Percentiles rank a stretch among this genome's conserved stretches.
These are phyloP conservation scores for Porites lobata DNA, from an alignment of 92 coral and sea anemone genomes.

Conservation along the genomic window DNA sequence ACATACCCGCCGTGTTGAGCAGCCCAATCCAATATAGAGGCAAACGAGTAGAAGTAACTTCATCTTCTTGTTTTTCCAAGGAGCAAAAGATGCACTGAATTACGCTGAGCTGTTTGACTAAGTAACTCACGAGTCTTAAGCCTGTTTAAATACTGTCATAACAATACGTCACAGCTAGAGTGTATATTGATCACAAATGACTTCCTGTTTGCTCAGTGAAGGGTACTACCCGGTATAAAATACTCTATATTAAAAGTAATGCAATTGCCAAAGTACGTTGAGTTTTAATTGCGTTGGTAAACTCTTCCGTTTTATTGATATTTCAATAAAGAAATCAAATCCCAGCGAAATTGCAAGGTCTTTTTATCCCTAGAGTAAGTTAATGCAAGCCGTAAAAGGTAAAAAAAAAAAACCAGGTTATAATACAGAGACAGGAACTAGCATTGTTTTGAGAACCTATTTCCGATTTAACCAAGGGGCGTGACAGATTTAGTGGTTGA, in stretches of 20 bases:
- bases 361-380: no score
- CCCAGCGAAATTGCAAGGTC: background rate
- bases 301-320: background rate
- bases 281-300: background rate
- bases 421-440: background rate
- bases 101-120: background rate
- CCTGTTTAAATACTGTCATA: conserved; percentile 14
- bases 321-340: background rate
- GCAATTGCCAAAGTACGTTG: background rate
- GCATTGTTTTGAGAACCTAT: background rate
- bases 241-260: no score
- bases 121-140: background rate
- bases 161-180: conserved; percentile 18
- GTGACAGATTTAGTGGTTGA: background rate
- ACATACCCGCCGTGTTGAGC: background rate
- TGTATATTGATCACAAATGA: background rate
- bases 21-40: background rate
- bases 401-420: background rate
- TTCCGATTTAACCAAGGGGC: conserved; percentile 11
- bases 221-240: background rate
- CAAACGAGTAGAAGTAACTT: background rate
- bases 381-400: background rate
- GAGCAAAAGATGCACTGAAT: background rate
- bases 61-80: conserved; percentile 7
- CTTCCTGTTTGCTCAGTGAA: conserved; percentile 7